Conservation (phyloP, 2,797 vertebrate genomes). For the Paramormyrops hopkinsi region DNA sequence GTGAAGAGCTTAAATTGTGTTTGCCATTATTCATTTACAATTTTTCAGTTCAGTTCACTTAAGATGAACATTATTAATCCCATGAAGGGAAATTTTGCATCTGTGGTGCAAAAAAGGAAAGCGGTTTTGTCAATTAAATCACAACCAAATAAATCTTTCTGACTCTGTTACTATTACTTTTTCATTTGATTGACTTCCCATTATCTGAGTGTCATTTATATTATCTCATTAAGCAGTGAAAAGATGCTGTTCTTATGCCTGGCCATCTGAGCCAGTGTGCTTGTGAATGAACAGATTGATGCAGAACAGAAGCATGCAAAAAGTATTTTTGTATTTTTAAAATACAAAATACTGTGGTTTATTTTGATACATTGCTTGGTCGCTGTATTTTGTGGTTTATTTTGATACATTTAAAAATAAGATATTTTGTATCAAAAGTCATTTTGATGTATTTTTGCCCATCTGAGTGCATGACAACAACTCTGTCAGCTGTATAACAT, state of each 20-base stretch:
- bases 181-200: background rate
- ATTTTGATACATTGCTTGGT: background rate
- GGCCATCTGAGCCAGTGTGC: background rate
- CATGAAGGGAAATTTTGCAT: background rate
- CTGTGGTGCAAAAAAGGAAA: background rate
- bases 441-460: background rate
- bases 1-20: background rate
- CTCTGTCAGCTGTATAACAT: background rate
- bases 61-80: background rate
- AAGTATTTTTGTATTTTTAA: background rate
- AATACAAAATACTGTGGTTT: background rate
- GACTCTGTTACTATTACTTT: background rate
- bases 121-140: background rate
- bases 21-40: background rate
- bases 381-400: background rate
- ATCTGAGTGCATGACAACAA: background rate
- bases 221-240: background rate
- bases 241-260: background rate
- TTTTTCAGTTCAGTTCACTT: background rate
- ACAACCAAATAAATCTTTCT: background rate
- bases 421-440: background rate
- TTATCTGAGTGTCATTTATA: background rate
- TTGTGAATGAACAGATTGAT: background rate
- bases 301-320: background rate
- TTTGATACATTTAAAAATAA: background rate